A percentile compares a stretch with the other conserved stretches of the same genome.
These are phyloP conservation scores for Syrrhaptes paradoxus DNA, from an alignment of 2,113 vertebrate species.

Conservation along the genomic window DNA sequence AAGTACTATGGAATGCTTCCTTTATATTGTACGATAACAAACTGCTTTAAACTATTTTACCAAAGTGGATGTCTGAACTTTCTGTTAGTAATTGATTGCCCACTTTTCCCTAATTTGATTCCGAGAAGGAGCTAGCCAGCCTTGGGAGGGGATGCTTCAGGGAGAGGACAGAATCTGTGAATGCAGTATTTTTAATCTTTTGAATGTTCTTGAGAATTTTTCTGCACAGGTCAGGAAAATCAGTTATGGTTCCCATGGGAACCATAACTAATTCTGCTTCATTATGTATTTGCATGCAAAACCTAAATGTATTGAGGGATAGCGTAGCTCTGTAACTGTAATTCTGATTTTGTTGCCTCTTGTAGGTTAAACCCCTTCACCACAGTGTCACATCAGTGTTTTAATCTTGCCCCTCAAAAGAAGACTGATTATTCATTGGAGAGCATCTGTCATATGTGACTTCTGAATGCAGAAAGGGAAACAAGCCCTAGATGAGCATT, in stretches of 20 bases:
- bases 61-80: background rate
- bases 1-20: background rate
- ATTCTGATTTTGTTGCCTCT: background rate
- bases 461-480: background rate
- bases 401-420: background rate
- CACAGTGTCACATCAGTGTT: background rate
- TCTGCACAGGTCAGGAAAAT: slow-evolving; percentile 58
- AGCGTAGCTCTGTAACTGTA: background rate
- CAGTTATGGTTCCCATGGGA: slow-evolving; percentile 67
- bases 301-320: background rate
- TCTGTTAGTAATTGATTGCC: background rate
- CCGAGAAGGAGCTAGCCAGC: background rate
- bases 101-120: background rate
- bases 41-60: background rate
- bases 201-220: slow-evolving; percentile 10
- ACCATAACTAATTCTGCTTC: slow-evolving; percentile 52
- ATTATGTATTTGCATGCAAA: slow-evolving; percentile 43
- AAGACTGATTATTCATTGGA: background rate
- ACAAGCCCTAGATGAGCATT: background rate
- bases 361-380: background rate
- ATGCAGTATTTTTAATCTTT: slow-evolving; percentile 33
- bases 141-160: background rate
- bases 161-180: background rate
- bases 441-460: background rate
- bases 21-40: background rate